These are phyloP conservation scores for Azemiops feae DNA, from an alignment of 2,113 vertebrate genomes.

Conservation along the genomic window DNA sequence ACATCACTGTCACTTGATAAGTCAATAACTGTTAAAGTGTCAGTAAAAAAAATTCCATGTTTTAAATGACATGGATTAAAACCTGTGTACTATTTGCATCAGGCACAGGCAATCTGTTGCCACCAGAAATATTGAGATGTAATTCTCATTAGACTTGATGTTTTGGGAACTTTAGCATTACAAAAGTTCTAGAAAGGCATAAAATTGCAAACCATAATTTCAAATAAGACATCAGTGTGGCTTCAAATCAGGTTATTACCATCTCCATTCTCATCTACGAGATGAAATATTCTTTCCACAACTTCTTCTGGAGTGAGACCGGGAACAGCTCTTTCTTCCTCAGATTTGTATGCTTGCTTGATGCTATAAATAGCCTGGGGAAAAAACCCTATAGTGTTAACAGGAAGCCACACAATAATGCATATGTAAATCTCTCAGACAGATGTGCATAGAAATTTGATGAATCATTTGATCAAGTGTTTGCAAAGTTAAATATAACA, in stretches of 20 bases:
- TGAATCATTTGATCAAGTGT: neutral
- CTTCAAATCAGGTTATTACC: slow-evolving; percentile 69
- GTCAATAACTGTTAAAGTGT: neutral
- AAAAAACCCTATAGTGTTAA: neutral
- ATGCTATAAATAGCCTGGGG: slow-evolving; percentile 88
- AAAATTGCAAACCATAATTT: neutral
- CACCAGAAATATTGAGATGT: neutral
- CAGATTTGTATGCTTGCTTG: slow-evolving; percentile 85
- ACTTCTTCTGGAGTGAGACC: slow-evolving; percentile 89
- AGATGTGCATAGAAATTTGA: neutral
- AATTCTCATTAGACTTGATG: neutral
- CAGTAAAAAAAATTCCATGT: neutral
- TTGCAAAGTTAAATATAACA: neutral
- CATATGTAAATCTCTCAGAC: neutral
- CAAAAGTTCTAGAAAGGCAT: neutral
- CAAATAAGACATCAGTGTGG: neutral
- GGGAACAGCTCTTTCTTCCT: slow-evolving; percentile 74
- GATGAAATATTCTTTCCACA: slow-evolving; percentile 92
- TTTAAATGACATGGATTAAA: neutral
- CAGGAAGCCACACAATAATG: neutral
- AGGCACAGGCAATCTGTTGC: neutral
- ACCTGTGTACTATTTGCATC: neutral
- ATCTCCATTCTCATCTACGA: slow-evolving; percentile 94
- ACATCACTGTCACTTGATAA: neutral
- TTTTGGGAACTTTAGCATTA: neutral